Evolutionary conservation across 2,888 invertebrate genomes (phyloP).

Genomic region (Calameuta pallipes): DNA sequence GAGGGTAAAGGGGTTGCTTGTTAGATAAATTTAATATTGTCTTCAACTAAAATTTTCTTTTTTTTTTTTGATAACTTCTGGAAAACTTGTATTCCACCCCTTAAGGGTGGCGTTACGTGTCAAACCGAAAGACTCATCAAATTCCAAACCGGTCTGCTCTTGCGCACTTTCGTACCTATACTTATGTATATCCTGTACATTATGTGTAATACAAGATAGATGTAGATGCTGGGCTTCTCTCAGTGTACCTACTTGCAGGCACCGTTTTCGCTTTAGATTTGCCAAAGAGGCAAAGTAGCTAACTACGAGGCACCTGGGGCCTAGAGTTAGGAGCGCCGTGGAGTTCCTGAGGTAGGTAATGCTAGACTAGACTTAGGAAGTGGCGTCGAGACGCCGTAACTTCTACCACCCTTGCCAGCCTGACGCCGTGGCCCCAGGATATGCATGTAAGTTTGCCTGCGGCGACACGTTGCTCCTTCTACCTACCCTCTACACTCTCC

Average conservation of each 20-base stretch:
- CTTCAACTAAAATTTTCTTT: conserved; percentile 38
- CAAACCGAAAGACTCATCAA: conserved; percentile 63
- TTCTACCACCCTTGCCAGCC: conserved; percentile 59
- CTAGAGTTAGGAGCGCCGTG: conserved; percentile 25
- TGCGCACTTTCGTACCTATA: conserved; percentile 29
- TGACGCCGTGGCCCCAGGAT: conserved; percentile 51
- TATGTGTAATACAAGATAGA: conserved; percentile 16
- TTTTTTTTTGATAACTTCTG: conserved; percentile 40
- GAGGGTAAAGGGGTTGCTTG: conserved; percentile 24
- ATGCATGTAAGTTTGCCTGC: conserved; percentile 55
- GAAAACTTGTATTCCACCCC: conserved; percentile 45
- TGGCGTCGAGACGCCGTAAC: conserved; percentile 64
- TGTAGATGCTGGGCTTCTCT: conserved; percentile 15
- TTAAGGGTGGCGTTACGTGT: conserved; percentile 41
- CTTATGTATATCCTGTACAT: conserved; percentile 26
- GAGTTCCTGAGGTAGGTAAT: conserved; percentile 38
- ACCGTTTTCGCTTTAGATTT: conserved; percentile 40
- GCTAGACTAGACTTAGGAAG: conserved; percentile 57
- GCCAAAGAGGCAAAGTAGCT: conserved; percentile 47
- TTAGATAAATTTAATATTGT: conserved; percentile 60
- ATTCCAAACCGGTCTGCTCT: conserved; percentile 34
- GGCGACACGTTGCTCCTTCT: conserved; percentile 48
- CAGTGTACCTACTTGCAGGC: too few species aligned
- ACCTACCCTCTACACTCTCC: too few species aligned
- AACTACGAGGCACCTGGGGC: conserved; percentile 49